Evolutionary conservation across 2,888 invertebrate species (phyloP), one percentile per base, ranked within the genome.

Genomic region (Lasioglossum villosulum): DNA sequence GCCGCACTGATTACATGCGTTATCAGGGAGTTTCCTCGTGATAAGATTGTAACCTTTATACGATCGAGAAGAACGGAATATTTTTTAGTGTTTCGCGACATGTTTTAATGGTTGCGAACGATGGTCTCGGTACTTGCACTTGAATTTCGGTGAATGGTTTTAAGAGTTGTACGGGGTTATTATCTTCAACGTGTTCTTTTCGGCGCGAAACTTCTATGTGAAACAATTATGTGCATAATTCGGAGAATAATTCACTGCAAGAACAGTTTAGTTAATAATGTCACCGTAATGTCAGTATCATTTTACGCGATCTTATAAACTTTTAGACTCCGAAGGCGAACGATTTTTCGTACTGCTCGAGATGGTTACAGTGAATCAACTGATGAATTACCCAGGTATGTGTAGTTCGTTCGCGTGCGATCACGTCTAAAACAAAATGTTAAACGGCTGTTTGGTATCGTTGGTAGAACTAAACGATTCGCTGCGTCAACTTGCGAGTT

Each of bases 11-110:
- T 86, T 81, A 80, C 68, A 77, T 23, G 16, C 59, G 78, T 89
- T 89, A 89, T 89, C 89, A 71, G 45, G 34, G 68, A 75, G 71
- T 72, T 86, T 78, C 75, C 73, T 72, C 39, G 74, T 88, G 89
- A 89, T 89, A 89, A 89, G 89, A 89, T 89, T 88, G 59, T 68
- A 77, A 37, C 59, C 42, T 74, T 78, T 83, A 86, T 79, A 87
- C 42, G 37, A 81, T 34, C 66, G 66, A 86, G 37, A 83, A 78
- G 39, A 77, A 39, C 39, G 30, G 30, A 73, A 75, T 75, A 42
- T 70, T 56, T 70, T 56, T 81, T 77, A 81, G 76, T 59, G 78
- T 75, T 48, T 75, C 59, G 6, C 42, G 48, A 81, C 39, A 10
- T 81, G 59, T 71, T 76, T 78, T 48, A 23, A 45, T 77, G 81